phyloP scores from a whole-genome alignment of 2,113 vertebrate species.

The Asarcornis scutulata region DNA sequence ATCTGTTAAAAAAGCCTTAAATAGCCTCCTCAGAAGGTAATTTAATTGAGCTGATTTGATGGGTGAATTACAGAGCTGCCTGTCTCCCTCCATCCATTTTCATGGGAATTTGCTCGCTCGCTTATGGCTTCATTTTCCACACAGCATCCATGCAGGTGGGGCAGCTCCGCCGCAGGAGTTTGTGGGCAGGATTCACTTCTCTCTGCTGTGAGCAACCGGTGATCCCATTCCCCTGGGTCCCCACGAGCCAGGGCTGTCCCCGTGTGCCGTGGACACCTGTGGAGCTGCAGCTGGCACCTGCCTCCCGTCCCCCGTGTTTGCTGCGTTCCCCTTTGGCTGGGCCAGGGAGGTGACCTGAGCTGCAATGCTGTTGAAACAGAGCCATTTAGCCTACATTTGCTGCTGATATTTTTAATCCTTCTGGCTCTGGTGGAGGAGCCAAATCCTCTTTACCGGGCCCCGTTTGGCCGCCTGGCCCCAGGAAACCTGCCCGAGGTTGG shows the following conservation, averaged over 20 bases:
- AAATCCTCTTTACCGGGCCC: conserved; percentile 49
- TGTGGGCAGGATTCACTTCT: neutral
- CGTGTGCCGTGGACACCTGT: fast-evolving
- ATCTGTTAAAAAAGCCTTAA: conserved; percentile 65
- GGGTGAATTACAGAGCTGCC: conserved; percentile 50
- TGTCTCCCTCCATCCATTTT: conserved; percentile 42
- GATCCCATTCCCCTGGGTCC: neutral
- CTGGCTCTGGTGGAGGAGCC: conserved; percentile 19
- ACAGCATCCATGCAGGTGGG: neutral
- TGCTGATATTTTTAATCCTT: neutral
- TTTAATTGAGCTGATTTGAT: conserved; percentile 63
- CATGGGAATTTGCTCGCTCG: conserved; percentile 15
- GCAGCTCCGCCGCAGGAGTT: neutral
- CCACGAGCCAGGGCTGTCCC: neutral
- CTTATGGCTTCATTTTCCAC: neutral
- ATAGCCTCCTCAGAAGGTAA: conserved; percentile 67
- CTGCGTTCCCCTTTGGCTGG: neutral
- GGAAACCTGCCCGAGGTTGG: conserved; percentile 6
- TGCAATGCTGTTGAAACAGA: neutral
- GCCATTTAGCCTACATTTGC: neutral
- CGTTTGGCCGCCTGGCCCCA: neutral
- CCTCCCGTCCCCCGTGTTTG: fast-evolving
- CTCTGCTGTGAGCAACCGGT: fast-evolving
- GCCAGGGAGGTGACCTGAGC: neutral
- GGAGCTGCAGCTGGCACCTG: neutral